Evolutionary conservation across 1,140 invertebrate species (phyloP).

Genomic region (Ceratitis capitata): DNA sequence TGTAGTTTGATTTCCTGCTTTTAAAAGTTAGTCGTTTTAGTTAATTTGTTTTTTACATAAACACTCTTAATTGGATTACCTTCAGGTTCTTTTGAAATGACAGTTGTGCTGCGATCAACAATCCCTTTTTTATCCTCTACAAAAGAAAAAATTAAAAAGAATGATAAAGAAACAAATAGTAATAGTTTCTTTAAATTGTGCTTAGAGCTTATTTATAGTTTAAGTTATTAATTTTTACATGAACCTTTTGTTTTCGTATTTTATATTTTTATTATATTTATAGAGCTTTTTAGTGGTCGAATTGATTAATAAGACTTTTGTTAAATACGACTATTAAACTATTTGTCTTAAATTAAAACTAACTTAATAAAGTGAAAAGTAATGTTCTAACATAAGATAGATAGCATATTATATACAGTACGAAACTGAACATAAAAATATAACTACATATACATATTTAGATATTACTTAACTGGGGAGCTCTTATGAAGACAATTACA

Average conservation of each 20-base stretch:
- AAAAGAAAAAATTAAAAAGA: constrained; percentile 54
- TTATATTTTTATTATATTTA: too few species aligned
- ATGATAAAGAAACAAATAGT: constrained; percentile 25
- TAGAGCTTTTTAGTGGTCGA: too few species aligned
- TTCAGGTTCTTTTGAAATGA: constrained; percentile 93
- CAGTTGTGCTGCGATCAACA: constrained; percentile 91
- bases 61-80: constrained; percentile 60
- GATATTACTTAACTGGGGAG: too few species aligned
- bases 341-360: neutral
- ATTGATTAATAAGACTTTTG: too few species aligned
- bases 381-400: neutral
- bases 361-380: neutral
- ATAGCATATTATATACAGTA: neutral
- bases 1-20: neutral
- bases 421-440: neutral
- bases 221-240: neutral
- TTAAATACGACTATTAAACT: neutral
- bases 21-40: neutral
- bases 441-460: too few species aligned
- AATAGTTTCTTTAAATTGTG: neutral
- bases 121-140: constrained; percentile 88
- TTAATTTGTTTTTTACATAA: constrained; percentile 4
- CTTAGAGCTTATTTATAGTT: neutral
- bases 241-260: neutral
- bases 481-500: too few species aligned